Evolutionary conservation across 2,888 invertebrate species (phyloP).

Genomic region (Mesorhabditis belari): DNA sequence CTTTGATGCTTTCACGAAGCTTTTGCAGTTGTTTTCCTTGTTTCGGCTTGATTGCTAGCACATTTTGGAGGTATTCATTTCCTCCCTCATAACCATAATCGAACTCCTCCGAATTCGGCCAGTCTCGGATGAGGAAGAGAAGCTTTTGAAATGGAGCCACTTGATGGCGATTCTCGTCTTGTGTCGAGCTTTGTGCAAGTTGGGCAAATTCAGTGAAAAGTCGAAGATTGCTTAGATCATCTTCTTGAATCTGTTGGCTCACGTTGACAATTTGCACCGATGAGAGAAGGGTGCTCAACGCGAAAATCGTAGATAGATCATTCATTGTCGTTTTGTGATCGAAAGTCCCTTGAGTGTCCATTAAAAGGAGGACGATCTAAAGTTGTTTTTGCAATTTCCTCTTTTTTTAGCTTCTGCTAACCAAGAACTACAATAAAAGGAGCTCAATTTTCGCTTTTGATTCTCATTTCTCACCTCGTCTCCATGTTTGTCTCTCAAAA

Average conservation of each 20-base stretch:
- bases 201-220: slow-evolving; percentile 94
- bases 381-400: background rate
- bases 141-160: slow-evolving; percentile 66
- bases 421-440: background rate
- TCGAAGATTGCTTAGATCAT: slow-evolving; percentile 84
- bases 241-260: slow-evolving; percentile 90
- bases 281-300: slow-evolving; percentile 89
- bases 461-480: slow-evolving; percentile 51
- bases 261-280: slow-evolving; percentile 84
- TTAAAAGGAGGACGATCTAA: slow-evolving; percentile 64
- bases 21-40: background rate
- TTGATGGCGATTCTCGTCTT: slow-evolving; percentile 68
- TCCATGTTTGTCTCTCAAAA: slow-evolving; percentile 55
- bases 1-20: slow-evolving; percentile 60
- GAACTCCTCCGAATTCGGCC: slow-evolving; percentile 90
- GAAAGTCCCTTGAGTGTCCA: slow-evolving; percentile 90
- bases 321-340: slow-evolving; percentile 91
- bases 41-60: slow-evolving; percentile 62
- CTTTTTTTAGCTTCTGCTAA: background rate
- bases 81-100: slow-evolving; percentile 82
- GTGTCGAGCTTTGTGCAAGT: no score
- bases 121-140: slow-evolving; percentile 84
- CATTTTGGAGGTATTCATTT: slow-evolving; percentile 71
- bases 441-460: slow-evolving; percentile 11
- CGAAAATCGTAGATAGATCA: slow-evolving; percentile 93